A percentile compares a stretch with the other conserved stretches of the same genome.
Evolutionary conservation across 2,797 vertebrate genomes (phyloP).

Genomic region (Anguilla megastoma): DNA sequence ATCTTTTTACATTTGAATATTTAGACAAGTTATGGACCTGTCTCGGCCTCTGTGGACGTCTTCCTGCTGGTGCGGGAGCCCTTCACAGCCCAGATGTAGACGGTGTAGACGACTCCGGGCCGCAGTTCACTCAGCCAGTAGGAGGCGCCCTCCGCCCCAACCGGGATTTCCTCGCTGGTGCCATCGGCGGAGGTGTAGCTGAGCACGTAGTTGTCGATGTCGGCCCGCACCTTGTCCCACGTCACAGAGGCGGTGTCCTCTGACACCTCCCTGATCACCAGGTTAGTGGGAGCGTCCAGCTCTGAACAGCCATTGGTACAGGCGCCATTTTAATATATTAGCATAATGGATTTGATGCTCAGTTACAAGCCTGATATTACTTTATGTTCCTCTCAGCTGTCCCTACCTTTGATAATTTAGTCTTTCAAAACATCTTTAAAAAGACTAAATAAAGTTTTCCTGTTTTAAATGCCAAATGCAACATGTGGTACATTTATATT

Average conservation of each 20-base stretch:
- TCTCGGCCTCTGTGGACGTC: slow-evolving; percentile 66
- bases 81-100: slow-evolving; percentile 76
- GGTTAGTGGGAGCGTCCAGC: slow-evolving; percentile 70
- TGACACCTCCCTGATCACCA: slow-evolving; percentile 67
- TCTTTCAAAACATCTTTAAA: too few relatives aligned
- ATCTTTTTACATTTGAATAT: too few relatives aligned
- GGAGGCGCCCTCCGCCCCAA: slow-evolving; percentile 64
- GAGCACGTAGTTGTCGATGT: slow-evolving; percentile 74
- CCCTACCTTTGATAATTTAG: neutral
- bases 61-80: slow-evolving; percentile 72
- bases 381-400: neutral
- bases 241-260: slow-evolving; percentile 71
- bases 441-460: too few relatives aligned
- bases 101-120: slow-evolving; percentile 70
- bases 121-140: slow-evolving; percentile 67
- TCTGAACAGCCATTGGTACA: slow-evolving; percentile 52
- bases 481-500: too few relatives aligned
- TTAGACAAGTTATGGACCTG: slow-evolving; percentile 65
- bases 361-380: neutral
- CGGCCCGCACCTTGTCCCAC: slow-evolving; percentile 72
- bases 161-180: slow-evolving; percentile 59
- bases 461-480: too few relatives aligned
- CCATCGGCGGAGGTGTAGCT: slow-evolving; percentile 70
- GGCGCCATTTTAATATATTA: neutral
- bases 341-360: neutral